These are phyloP conservation scores for Columba janthina DNA, from an alignment of 2,113 vertebrate species.

Conservation along the genomic window DNA sequence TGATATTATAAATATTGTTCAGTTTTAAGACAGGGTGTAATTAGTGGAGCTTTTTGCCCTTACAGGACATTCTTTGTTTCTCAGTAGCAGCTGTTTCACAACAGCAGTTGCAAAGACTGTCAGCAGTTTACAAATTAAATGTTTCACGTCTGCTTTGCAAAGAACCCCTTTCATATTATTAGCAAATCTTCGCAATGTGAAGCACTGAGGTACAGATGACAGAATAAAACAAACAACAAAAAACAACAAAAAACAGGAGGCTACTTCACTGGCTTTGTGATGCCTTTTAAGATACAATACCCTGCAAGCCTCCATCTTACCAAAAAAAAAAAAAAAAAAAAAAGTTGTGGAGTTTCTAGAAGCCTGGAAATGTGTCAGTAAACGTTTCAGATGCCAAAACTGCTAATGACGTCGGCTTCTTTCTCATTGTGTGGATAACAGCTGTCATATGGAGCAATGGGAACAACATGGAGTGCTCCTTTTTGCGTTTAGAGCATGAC, in stretches of 20 bases:
- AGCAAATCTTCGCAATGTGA: not conserved
- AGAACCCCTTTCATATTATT: not conserved
- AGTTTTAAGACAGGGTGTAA: not conserved
- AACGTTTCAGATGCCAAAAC: not conserved
- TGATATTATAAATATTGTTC: not conserved
- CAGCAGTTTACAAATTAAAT: constrained; percentile 11
- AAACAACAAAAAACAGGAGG: not conserved
- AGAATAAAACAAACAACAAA: not conserved
- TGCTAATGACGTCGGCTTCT: not conserved
- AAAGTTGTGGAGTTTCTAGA: not conserved
- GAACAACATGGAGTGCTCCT: not conserved
- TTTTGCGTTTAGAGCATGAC: not conserved
- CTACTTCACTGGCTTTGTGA: not conserved
- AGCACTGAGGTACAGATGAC: not conserved
- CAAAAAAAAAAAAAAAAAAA: not conserved
- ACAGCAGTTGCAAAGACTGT: not conserved
- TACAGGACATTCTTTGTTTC: not conserved
- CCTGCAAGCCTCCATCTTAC: not conserved
- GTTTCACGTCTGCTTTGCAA: not conserved
- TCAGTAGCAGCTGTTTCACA: not conserved
- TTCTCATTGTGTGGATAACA: not conserved
- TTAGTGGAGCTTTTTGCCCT: not conserved
- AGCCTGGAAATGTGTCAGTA: not conserved
- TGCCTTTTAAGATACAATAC: not conserved
- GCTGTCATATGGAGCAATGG: not conserved